Evolutionary conservation across 2,888 invertebrate species (phyloP).

Genomic region (Eupithecia inturbata): DNA sequence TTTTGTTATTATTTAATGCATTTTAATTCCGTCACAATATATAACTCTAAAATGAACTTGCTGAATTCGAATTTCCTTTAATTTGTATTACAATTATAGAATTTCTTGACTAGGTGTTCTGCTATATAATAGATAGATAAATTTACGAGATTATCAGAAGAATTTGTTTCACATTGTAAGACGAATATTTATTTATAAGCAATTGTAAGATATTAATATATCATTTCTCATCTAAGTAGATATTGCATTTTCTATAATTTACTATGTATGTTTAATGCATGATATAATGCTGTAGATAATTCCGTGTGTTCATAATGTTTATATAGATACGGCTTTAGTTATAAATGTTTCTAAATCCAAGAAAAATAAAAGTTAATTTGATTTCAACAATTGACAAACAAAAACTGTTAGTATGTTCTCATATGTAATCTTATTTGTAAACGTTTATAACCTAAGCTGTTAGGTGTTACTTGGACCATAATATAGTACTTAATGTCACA

Average conservation of each 20-base stretch:
- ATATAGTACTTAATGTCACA: conserved; percentile 36
- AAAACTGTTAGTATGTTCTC: not conserved
- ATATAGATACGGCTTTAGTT: conserved; percentile 20
- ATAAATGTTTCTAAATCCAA: conserved; percentile 2
- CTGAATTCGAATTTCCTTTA: not conserved
- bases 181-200: conserved; percentile 36
- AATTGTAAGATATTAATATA: conserved; percentile 39
- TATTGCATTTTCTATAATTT: conserved; percentile 36
- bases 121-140: not conserved
- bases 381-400: not conserved
- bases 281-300: conserved; percentile 32
- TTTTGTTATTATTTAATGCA: not conserved
- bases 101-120: not conserved
- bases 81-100: not conserved
- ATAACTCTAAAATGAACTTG: not conserved
- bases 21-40: not conserved
- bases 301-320: conserved; percentile 41
- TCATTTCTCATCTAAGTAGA: conserved; percentile 35
- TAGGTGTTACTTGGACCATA: conserved; percentile 36
- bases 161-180: conserved; percentile 17
- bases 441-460: conserved; percentile 8
- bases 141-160: not conserved
- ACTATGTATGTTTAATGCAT: conserved; percentile 24
- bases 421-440: not conserved
- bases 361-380: not conserved